Conservation (phyloP, 2,888 invertebrate genomes). For the Drosophila pseudotakahashii region DNA sequence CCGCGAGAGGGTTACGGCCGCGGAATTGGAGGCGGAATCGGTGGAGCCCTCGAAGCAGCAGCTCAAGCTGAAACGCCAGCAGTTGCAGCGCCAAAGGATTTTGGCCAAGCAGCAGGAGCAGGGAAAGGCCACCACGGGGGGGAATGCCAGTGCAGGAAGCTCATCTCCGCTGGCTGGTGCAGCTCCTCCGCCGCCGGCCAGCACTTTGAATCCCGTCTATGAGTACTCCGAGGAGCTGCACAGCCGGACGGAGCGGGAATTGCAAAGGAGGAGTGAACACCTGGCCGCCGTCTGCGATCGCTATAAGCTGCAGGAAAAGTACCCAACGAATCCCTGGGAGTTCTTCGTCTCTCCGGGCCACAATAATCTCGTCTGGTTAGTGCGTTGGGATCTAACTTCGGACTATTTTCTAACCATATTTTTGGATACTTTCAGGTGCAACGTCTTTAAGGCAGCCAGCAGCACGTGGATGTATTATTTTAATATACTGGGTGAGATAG, state of each 20-base stretch:
- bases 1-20: constrained; percentile 69
- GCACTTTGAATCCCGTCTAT: constrained; percentile 84
- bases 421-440: constrained; percentile 84
- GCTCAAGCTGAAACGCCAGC: constrained; percentile 61
- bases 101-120: constrained; percentile 40
- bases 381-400: not conserved
- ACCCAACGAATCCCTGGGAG: constrained; percentile 89
- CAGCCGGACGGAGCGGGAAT: constrained; percentile 84
- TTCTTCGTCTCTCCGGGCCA: constrained; percentile 89
- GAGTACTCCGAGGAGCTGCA: constrained; percentile 85
- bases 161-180: constrained; percentile 22
- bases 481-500: constrained; percentile 87
- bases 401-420: no score
- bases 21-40: constrained; percentile 51
- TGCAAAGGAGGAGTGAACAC: constrained; percentile 85
- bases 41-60: constrained; percentile 70
- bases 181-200: constrained; percentile 48
- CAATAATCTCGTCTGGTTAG: constrained; percentile 88
- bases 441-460: constrained; percentile 90
- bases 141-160: constrained; percentile 28
- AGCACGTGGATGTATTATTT: constrained; percentile 93
- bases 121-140: constrained; percentile 9
- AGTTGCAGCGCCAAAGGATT: constrained; percentile 52
- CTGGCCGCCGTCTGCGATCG: constrained; percentile 85
- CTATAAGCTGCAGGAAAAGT: constrained; percentile 82